Evolutionary conservation across 2,113 vertebrate species (phyloP).

Genomic region (Bubo scandiacus): DNA sequence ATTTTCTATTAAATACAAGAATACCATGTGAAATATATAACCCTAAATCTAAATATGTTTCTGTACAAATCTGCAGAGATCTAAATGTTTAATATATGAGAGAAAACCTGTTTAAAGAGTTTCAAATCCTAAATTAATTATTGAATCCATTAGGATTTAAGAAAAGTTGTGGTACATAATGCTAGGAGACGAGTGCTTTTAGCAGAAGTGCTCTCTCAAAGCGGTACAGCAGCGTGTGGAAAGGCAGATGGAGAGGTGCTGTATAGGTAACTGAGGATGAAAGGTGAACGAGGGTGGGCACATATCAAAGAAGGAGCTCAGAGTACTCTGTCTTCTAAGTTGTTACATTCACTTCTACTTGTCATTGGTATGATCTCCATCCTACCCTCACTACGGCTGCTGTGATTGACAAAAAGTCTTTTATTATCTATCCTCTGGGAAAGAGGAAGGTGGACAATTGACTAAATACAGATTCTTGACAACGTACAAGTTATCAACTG

Average conservation of each 20-base stretch:
- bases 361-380: neutral
- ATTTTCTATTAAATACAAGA: neutral
- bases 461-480: neutral
- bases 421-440: neutral
- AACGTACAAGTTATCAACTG: neutral
- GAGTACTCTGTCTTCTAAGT: neutral
- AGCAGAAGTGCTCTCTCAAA: neutral
- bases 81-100: neutral
- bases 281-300: neutral
- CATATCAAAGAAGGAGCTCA: neutral
- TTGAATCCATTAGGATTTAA: neutral
- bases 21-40: neutral
- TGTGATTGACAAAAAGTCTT: neutral
- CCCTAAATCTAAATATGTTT: neutral
- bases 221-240: rapidly evolving
- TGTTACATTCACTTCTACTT: neutral
- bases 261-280: neutral
- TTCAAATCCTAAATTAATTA: neutral
- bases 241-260: neutral
- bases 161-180: neutral
- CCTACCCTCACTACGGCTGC: neutral
- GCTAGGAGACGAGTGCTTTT: neutral
- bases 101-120: neutral
- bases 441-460: neutral
- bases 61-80: neutral